These are phyloP conservation scores for Aphelocoma californica DNA, from an alignment of 2,797 vertebrate genomes.

Conservation along the genomic window DNA sequence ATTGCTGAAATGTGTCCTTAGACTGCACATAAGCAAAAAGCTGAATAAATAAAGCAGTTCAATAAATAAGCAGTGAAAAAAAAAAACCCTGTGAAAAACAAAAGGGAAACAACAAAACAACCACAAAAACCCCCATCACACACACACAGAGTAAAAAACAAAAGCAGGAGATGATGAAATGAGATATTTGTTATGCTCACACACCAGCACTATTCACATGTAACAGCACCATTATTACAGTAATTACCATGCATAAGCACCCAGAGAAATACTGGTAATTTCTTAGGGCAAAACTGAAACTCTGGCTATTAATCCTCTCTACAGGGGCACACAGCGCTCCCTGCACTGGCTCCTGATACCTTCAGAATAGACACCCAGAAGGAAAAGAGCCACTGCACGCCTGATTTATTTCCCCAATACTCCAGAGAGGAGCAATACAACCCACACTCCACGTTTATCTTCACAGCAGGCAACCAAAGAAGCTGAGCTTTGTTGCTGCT, in stretches of 20 bases:
- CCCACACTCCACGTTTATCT: not conserved
- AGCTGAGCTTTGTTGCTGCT: not conserved
- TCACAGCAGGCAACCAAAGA: not conserved
- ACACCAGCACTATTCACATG: not conserved
- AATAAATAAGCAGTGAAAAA: not conserved
- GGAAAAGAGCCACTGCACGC: not conserved
- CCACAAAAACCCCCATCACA: fast-evolving
- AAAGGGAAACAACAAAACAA: not conserved
- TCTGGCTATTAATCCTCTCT: not conserved
- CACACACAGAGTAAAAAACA: not conserved
- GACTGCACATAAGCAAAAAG: not conserved
- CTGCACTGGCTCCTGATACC: not conserved
- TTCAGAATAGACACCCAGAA: not conserved
- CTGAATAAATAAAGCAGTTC: not conserved
- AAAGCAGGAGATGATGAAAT: not conserved
- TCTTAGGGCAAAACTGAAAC: not conserved
- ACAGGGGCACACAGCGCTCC: not conserved
- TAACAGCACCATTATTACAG: not conserved
- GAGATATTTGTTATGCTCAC: not conserved
- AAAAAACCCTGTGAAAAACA: not conserved
- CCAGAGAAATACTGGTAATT: not conserved
- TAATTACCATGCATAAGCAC: not conserved
- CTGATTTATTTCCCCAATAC: not conserved
- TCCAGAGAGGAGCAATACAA: not conserved
- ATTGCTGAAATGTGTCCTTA: not conserved